Evolutionary conservation across 2,888 invertebrate species (phyloP).

Genomic region (Saturnia japonica): DNA sequence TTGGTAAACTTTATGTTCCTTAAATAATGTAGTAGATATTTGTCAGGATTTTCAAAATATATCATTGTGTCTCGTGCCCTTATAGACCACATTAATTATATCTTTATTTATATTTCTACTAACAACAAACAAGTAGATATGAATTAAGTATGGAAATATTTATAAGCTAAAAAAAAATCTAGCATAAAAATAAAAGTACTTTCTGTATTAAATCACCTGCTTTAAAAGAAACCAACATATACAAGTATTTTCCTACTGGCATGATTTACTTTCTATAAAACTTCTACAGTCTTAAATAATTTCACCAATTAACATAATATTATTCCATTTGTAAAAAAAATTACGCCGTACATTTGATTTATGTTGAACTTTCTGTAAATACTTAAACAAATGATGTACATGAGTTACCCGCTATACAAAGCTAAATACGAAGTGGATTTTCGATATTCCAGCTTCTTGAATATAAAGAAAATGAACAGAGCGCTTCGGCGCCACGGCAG

Average conservation of each 20-base stretch:
- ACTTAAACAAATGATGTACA: background rate
- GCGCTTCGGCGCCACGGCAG: conserved; percentile 58
- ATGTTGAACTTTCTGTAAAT: background rate
- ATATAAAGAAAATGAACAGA: conserved; percentile 69
- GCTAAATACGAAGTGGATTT: background rate
- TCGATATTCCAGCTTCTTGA: conserved; percentile 46
- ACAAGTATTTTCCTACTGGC: background rate
- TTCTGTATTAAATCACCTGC: background rate
- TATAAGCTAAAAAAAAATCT: background rate
- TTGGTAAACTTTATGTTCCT: background rate
- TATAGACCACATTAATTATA: too few species aligned
- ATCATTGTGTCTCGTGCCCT: background rate
- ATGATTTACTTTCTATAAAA: background rate
- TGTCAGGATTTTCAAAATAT: background rate
- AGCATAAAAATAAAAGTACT: background rate
- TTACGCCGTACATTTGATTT: background rate
- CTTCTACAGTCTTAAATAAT: background rate
- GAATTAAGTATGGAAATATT: background rate
- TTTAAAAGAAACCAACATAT: background rate
- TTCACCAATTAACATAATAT: background rate
- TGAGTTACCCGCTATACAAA: background rate
- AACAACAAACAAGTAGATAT: background rate
- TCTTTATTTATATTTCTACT: background rate
- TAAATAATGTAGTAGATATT: background rate
- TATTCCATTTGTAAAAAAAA: background rate